These are phyloP conservation scores for Gorsachius goisagi DNA, from an alignment of 2,113 vertebrate genomes.

Conservation along the genomic window DNA sequence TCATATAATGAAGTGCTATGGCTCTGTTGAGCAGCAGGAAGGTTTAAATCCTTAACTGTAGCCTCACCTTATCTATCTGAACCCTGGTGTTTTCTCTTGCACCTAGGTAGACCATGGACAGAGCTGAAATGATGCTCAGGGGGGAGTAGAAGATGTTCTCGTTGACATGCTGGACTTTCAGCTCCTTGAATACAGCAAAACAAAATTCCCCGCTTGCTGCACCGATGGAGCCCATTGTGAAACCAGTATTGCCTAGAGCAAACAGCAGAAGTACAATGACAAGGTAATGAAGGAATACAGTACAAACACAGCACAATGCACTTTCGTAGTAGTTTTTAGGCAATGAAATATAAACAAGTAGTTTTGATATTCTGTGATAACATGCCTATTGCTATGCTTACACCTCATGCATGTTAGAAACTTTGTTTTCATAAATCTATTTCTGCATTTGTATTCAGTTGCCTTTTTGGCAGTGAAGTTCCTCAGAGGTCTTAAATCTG, in stretches of 20 bases:
- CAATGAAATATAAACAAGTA: background rate
- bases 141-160: constrained; percentile 84
- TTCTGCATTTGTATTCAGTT: background rate
- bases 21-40: background rate
- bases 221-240: constrained; percentile 67
- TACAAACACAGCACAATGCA: background rate
- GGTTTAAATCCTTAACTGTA: background rate
- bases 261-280: background rate
- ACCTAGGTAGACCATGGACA: constrained; percentile 83
- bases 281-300: background rate
- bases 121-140: constrained; percentile 80
- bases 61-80: constrained; percentile 85
- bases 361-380: background rate
- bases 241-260: background rate
- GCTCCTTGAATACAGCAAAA: constrained; percentile 77
- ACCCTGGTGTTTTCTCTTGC: constrained; percentile 76
- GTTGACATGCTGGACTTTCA: constrained; percentile 56
- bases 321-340: background rate
- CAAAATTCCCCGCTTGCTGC: constrained; percentile 78
- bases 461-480: background rate
- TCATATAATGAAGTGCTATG: background rate
- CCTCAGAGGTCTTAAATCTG: background rate
- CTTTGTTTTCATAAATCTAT: background rate
- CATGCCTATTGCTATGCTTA: background rate
- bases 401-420: background rate